Evolutionary conservation across 2,113 vertebrate genomes (phyloP).

Genomic region (Haliaeetus leucogaster): DNA sequence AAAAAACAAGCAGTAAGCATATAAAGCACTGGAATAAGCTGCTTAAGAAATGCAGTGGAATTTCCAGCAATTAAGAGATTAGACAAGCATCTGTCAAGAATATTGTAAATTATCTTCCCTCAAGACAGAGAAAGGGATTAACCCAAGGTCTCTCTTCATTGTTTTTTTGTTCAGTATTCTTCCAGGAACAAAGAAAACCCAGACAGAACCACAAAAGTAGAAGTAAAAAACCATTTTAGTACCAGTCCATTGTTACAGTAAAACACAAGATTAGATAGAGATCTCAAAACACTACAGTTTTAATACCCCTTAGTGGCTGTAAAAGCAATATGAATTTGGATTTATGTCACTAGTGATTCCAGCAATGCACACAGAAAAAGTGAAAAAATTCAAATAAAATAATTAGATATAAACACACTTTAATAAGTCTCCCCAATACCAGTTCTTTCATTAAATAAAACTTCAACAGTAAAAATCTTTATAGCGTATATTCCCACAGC

Average conservation of each 20-base stretch:
- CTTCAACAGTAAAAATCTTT: not conserved
- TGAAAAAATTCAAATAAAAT: not conserved
- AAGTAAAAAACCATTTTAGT: not conserved
- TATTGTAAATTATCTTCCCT: not conserved
- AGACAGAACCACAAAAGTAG: not conserved
- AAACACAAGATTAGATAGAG: not conserved
- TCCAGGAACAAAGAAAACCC: not conserved
- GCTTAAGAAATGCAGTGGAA: not conserved
- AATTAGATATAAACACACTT: not conserved
- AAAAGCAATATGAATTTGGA: not conserved
- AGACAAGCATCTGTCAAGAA: conserved; percentile 1
- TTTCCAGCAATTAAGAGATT: conserved; percentile 26
- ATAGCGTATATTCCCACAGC: not conserved
- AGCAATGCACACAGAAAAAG: not conserved
- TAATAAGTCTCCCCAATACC: not conserved
- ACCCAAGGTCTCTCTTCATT: not conserved
- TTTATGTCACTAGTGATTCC: not conserved
- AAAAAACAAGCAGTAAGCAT: not conserved
- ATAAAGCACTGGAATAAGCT: not conserved
- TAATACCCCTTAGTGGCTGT: not conserved
- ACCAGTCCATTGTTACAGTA: not conserved
- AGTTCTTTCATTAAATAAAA: not conserved
- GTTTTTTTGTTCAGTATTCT: not conserved
- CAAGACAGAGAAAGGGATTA: not conserved
- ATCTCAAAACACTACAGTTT: not conserved